Base-by-base conservation (phyloP, 2,797 vertebrate genomes). In the Vipera latastei region DNA sequence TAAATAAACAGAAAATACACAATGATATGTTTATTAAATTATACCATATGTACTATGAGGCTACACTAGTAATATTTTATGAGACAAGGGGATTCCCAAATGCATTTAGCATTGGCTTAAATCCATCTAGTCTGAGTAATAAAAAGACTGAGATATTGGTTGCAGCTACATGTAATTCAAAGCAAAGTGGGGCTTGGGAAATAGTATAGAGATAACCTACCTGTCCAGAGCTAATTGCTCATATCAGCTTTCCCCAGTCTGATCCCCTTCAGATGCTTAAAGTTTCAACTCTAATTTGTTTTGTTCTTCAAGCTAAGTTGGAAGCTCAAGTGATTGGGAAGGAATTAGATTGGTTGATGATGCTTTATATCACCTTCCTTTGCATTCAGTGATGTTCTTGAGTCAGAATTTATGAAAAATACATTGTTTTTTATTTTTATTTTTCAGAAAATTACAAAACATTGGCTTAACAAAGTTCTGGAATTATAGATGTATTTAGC, bases 401-500 rank as follows among this genome's bases (percentile, higher is more conserved):
- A 57, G 0, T 18, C 38, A 78, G 16, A 26, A 73, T 78, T 61
- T 88, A 48, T 91, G 13, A 88, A 3, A 89, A n/a, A 55, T 12
- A 6, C n/a, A 13, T 55, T 53, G 16, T n/a, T 92, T 53, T 44
- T 56, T 59, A 69, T 51, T 20, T 55, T 6, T 61, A 7, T 88
- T 73, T 14, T 2, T 4, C 44, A 6, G 53, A 53, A 63, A 5
- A 20, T 4, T 56, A 89, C 20, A 85, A 28, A 57, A 28, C 56
- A 59, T 92, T 53, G 53, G 60, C 44, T 11, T 53, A 88, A 59
- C 25, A 86, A 69, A 86, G 26, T 48, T 38, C 16, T 38, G 20
- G 26, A 65, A 89, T 14, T 3, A 1, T 0, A 18, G 73, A 88
- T 26, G 4, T 8, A 25, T 0, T 20, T 60, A 4, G 13, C 6